Percentiles rank a stretch among this genome's conserved stretches.
These are phyloP conservation scores for Blastomussa wellsi DNA, from an alignment of 92 coral and sea anemone genomes.

Conservation along the genomic window DNA sequence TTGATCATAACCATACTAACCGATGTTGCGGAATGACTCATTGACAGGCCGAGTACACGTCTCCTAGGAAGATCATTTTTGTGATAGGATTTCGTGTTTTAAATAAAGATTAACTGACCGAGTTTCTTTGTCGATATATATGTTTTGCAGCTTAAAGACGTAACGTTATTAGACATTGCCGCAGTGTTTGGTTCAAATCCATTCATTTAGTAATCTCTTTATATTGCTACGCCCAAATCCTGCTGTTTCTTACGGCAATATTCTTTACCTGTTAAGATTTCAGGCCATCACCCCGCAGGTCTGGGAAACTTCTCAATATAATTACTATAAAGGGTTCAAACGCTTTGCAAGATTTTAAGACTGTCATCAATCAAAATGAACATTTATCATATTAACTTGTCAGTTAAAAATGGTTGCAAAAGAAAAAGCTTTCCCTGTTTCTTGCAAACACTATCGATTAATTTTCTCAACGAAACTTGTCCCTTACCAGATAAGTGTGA, in stretches of 20 bases:
- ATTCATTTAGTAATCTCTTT: background rate
- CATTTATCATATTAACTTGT: background rate
- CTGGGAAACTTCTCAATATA: background rate
- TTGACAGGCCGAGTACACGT: too few relatives aligned
- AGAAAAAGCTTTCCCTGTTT: background rate
- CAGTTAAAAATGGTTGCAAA: background rate
- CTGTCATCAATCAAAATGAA: too few relatives aligned
- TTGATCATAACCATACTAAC: too few relatives aligned
- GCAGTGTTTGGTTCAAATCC: background rate
- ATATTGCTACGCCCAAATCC: background rate
- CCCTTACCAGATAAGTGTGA: background rate
- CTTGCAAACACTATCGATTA: background rate
- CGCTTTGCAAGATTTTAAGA: too few relatives aligned
- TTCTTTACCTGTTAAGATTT: background rate
- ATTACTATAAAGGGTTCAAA: background rate
- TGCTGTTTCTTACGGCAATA: background rate
- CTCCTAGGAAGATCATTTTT: too few relatives aligned
- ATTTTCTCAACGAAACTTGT: background rate
- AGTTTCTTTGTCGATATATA: too few relatives aligned
- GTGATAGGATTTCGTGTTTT: too few relatives aligned
- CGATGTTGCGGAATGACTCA: too few relatives aligned
- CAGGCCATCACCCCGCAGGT: background rate
- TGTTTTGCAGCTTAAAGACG: background rate
- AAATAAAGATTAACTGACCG: too few relatives aligned
- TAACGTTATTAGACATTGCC: background rate